Evolutionary conservation across 2,888 invertebrate genomes (phyloP), one percentile per base, ranked within the genome.

Genomic region (Serripes groenlandicus): DNA sequence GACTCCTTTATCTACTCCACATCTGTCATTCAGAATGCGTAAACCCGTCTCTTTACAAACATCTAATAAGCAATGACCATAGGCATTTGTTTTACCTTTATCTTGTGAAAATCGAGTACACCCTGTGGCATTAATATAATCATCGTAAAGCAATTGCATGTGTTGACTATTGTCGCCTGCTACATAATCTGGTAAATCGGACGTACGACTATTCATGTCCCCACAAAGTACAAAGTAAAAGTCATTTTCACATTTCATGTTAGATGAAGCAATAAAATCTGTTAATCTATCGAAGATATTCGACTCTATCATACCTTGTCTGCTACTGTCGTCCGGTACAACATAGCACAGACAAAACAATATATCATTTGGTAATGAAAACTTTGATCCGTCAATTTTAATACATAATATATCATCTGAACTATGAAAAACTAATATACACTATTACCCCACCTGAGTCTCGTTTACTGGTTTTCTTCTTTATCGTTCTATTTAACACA

Each of bases 381-480:
- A 37, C 26, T 35, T 35, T 7, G n/a, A 23, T 11, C 28, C 68
- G 3, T n/a, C n/a, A 26, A 77, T 42, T 34, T 64, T 71, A n/a
- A 77, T 49, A 56, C 77, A 77, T 21, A 77, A 7, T 35, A 62
- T 42, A 21, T 60, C 64, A 64, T 77, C n/a, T n/a, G n/a, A n/a
- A n/a, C n/a, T n/a, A n/a, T n/a, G n/a, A n/a, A n/a, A n/a, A n/a
- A n/a, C 3, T n/a, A 23, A 76, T 30, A 9, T 11, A 75, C 21
- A 35, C 58, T 32, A 32, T n/a, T 68, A 28, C 54, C 18, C 56
- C 69, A 3, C 60, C 3, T 30, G 60, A 60, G 30, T 26, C 23
- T 2, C 60, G 23, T 28, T 60, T 60, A 18, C 60, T 60, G 30
- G 28, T 30, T 28, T 26, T 23, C 28, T 60, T 60, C 3, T 28